phyloP scores from a whole-genome alignment of 2,113 vertebrate genomes.

The Plecotus auritus region DNA sequence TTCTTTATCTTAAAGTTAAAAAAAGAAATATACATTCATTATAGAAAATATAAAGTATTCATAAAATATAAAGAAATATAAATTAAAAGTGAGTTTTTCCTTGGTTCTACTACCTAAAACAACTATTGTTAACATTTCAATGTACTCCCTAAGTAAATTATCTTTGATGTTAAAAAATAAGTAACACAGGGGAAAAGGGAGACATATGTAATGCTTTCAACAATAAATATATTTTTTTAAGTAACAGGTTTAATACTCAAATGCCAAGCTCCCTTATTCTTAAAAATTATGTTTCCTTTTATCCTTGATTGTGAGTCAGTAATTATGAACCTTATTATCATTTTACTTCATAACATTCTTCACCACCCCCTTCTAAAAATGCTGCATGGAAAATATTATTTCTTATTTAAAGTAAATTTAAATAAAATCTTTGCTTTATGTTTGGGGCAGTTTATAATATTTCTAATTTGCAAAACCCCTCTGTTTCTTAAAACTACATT shows the following conservation, averaged over 20 bases:
- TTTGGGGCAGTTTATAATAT: neutral
- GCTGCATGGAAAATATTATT: neutral
- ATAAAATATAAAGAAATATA: neutral
- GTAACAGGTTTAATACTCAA: neutral
- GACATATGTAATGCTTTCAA: no score
- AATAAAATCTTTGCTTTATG: neutral
- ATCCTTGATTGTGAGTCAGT: neutral
- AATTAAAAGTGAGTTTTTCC: neutral
- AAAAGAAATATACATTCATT: neutral
- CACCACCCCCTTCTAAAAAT: neutral
- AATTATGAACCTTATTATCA: neutral
- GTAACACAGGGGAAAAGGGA: neutral
- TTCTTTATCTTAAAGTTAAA: neutral
- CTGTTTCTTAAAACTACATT: neutral
- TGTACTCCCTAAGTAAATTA: neutral
- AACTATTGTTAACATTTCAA: neutral
- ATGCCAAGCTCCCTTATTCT: neutral
- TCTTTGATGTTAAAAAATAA: conserved; percentile 3
- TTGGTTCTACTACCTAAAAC: neutral
- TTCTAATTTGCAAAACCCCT: neutral
- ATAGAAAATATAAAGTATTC: neutral
- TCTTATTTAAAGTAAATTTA: neutral
- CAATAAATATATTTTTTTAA: neutral
- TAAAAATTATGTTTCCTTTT: conserved; percentile 10
- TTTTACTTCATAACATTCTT: neutral